These are phyloP conservation scores for Drosophila takahashii DNA, from an alignment of 1,140 invertebrate genomes.

Conservation along the genomic window DNA sequence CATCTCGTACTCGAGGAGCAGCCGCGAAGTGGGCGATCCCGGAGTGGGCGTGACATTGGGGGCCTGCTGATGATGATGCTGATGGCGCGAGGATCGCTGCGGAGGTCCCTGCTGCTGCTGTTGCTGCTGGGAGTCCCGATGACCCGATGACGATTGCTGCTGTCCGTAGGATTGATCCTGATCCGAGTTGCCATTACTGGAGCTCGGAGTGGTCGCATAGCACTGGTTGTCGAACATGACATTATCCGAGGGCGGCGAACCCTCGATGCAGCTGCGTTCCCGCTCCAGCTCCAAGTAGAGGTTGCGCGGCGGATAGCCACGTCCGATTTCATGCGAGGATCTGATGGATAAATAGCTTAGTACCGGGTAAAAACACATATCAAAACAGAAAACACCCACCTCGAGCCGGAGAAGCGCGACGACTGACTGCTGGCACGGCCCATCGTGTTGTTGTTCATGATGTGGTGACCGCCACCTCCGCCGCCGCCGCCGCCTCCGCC, in stretches of 20 bases:
- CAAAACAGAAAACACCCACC: slow-evolving; percentile 66
- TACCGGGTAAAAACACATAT: neutral
- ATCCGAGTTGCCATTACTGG: slow-evolving; percentile 95
- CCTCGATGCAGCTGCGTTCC: slow-evolving; percentile 88
- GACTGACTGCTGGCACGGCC: slow-evolving; percentile 83
- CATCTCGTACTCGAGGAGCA: slow-evolving; percentile 97
- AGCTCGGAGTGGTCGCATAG: slow-evolving; percentile 96
- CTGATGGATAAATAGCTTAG: slow-evolving; percentile 63
- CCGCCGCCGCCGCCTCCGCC: slow-evolving; percentile 44
- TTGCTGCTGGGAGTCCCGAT: slow-evolving; percentile 20
- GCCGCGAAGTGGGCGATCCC: slow-evolving; percentile 93
- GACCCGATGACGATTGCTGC: slow-evolving; percentile 85
- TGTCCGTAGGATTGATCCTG: slow-evolving; percentile 91
- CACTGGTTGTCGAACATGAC: slow-evolving; percentile 97
- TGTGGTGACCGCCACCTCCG: slow-evolving; percentile 73
- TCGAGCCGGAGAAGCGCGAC: slow-evolving; percentile 85
- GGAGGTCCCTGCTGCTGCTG: slow-evolving; percentile 59
- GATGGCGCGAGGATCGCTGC: slow-evolving; percentile 61
- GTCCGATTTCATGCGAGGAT: slow-evolving; percentile 88
- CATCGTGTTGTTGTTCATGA: slow-evolving; percentile 85
- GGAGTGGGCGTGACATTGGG: slow-evolving; percentile 90
- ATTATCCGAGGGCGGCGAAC: slow-evolving; percentile 95
- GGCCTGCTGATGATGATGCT: slow-evolving; percentile 84
- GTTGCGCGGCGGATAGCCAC: slow-evolving; percentile 86
- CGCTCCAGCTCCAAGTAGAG: slow-evolving; percentile 94